Base-by-base conservation (phyloP, 92 coral and sea anemone species). In the Diadumene lineata region DNA sequence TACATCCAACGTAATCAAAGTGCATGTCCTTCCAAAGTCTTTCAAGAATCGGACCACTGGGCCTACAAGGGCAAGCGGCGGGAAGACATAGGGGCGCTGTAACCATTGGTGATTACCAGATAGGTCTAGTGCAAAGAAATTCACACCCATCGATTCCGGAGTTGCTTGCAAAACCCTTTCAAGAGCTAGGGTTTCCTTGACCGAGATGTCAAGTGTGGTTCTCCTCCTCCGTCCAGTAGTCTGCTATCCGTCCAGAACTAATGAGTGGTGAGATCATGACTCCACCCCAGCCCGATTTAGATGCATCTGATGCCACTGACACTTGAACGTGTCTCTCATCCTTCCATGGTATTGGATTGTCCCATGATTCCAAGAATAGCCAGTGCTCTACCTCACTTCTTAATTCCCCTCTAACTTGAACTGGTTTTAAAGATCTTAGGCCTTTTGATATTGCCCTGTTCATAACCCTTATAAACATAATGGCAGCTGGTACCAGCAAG, bases 261-360 rank as follows among this genome's bases (percentile, higher is more conserved):
- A 23, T 27, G 32, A 69, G 25, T 11, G 72, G 78, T 8, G 74
- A 79, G 13, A 56, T 69, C 13, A 84, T 13, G 0, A 69, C 56
- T 0, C 80, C 80, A 1, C 86, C 88, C 89, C 92, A 88, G 9
- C 88, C 86, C 10, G 89, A 68, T 2, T 63, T 79, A 1, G 90
- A 89, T 25, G 94, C 94, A 70, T 89, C 94, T 2, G 90, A 72
- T 3, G 77, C 86, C 19, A 81, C 48, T 21, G 81, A 34, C 23
- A 81, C 74, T 26, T 50, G 83, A 18, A 64, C 13, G 62, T 82
- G 84, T 0, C 77, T 69, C 64, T 81, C 84, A 31, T 77, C 87
- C 25, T 81, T 56, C 75, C 87, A 77, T 0, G 84, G 80, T 0
- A 81, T 56, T 9, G 81, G 81, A 32, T 75, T 73, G 50, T 77